These are phyloP conservation scores for Digitonthophagus gazella DNA, from an alignment of 2,888 invertebrate genomes.

Conservation along the genomic window DNA sequence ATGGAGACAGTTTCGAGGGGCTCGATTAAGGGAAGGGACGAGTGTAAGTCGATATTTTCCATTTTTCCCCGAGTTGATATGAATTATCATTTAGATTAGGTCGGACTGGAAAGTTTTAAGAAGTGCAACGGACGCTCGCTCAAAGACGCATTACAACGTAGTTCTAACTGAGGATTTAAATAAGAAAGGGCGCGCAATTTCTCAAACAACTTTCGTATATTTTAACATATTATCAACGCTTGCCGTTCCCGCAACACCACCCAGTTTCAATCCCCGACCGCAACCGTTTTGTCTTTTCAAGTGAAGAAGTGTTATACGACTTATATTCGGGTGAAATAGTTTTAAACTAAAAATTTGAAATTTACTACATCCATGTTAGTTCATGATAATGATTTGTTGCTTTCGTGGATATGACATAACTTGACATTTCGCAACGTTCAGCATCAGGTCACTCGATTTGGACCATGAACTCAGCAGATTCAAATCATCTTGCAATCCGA, in stretches of 20 bases:
- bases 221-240: slow-evolving; percentile 12
- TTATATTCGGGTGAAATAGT: no score
- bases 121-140: slow-evolving; percentile 6
- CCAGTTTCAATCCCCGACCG: no score
- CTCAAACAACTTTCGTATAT: slow-evolving; percentile 16
- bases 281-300: no score
- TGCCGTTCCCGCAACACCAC: not conserved
- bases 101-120: slow-evolving; percentile 12
- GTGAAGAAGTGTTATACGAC: no score
- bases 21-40: not conserved
- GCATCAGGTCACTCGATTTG: no score
- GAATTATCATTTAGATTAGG: slow-evolving; percentile 17
- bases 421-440: no score
- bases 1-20: not conserved
- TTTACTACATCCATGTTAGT: no score
- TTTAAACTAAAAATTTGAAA: no score
- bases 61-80: slow-evolving; percentile 4
- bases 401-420: no score
- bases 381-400: no score
- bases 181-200: slow-evolving; percentile 14
- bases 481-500: no score
- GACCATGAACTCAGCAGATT: no score
- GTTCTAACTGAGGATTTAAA: slow-evolving; percentile 14
- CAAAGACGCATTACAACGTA: slow-evolving; percentile 14
- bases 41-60: slow-evolving; percentile 13